Evolutionary conservation across 2,888 invertebrate species (phyloP), one percentile per base, ranked within the genome.

Genomic region (Agrochola macilenta): DNA sequence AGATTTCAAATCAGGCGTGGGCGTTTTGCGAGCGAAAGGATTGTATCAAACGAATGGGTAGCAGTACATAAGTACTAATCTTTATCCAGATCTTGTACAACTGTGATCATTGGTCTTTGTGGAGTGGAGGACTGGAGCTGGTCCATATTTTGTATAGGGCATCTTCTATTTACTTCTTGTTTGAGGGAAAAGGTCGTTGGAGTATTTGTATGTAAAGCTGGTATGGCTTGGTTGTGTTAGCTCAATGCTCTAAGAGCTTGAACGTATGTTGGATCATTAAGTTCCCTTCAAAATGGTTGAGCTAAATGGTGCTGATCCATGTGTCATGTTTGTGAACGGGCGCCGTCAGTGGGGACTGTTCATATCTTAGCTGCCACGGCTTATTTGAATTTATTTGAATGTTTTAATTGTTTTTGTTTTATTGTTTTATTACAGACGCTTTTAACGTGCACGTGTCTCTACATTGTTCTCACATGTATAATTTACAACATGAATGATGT

Each of bases 1-100:
- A 84, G 84, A 79, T 81, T 20, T 81, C 68, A 69, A 35, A 82
- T 84, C 82, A 4, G 71, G 46, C 52, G 84, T 82, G 76, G 82
- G 82, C 64, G 82, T 75, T 64, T 52, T 17, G 75, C 71, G 49
- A 69, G 69, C 60, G 60, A 35, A 64, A 49, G 49, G 82, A 80
- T 75, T 46, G 54, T 84, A 80, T 81, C 85, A 57, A 57, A 68
- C 26, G 71, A 75, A 69, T 72, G 49, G 58, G 23, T 57, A 68
- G 60, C 64, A 65, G 39, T 26, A 35, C 17, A 7, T 26, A 26
- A 35, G 52, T 12, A 63, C 43, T 75, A 43, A 75, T 69, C 81
- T 69, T 64, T 30, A 11, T 64, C 60, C 39, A 61, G 54, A 84
- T 82, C 75, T 71, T 60, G 68, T 84, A 35, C 2, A 9, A 64